Conservation (phyloP, 1,140 invertebrate genomes). For the Drosophila pseudoananassae region DNA sequence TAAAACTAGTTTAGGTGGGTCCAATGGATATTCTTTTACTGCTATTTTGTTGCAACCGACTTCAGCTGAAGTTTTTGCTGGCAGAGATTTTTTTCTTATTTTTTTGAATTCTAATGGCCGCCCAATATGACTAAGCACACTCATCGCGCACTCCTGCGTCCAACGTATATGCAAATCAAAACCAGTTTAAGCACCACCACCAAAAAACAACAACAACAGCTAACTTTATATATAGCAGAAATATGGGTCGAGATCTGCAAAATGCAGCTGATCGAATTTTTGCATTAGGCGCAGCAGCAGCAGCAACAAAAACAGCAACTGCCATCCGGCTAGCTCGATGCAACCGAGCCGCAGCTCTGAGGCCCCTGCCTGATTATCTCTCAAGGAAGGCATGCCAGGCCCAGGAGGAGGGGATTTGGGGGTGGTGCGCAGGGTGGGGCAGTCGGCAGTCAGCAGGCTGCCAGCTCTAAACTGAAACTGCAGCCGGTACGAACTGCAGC, state of each 20-base stretch:
- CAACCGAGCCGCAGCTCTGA: slow-evolving; percentile 52
- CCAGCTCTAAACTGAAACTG: slow-evolving; percentile 42
- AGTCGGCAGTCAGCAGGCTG: slow-evolving; percentile 3
- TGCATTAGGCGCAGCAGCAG: slow-evolving; percentile 82
- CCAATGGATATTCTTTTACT: slow-evolving; percentile 83
- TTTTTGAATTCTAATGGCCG: slow-evolving; percentile 83
- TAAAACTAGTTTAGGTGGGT: slow-evolving; percentile 83
- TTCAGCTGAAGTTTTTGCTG: slow-evolving; percentile 31
- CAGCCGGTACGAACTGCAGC: slow-evolving; percentile 58
- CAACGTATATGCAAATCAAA: slow-evolving; percentile 83
- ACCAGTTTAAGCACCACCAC: slow-evolving; percentile 70
- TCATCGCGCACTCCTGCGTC: slow-evolving; percentile 82
- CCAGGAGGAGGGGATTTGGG: slow-evolving; percentile 10
- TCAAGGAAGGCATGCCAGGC: slow-evolving; percentile 75
- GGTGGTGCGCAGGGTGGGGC: slow-evolving; percentile 5
- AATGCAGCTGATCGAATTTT: slow-evolving; percentile 84
- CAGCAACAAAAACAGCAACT: slow-evolving; percentile 54
- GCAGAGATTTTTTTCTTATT: slow-evolving; percentile 23
- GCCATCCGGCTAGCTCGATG: slow-evolving; percentile 65
- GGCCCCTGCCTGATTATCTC: slow-evolving; percentile 73
- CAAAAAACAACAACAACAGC: slow-evolving; percentile 37
- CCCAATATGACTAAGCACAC: slow-evolving; percentile 84
- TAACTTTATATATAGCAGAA: slow-evolving; percentile 69
- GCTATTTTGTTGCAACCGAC: slow-evolving; percentile 73
- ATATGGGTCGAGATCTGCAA: slow-evolving; percentile 83